Evolutionary conservation across 2,888 invertebrate species (phyloP).

Genomic region (Callinectes sapidus): DNA sequence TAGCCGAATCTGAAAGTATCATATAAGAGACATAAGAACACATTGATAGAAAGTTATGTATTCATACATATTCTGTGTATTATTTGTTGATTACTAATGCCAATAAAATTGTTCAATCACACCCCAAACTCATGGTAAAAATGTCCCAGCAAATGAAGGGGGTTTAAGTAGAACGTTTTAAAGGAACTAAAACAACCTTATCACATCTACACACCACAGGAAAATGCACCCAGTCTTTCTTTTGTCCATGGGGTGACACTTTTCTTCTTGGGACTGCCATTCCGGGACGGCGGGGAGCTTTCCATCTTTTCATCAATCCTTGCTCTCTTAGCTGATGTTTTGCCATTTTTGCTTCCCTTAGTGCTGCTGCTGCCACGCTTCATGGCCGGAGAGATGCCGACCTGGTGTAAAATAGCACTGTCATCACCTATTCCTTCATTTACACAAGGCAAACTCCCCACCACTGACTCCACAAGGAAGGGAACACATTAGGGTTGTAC

Average conservation of each 20-base stretch:
- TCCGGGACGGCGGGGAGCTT: neutral
- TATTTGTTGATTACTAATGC: too few species aligned
- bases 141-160: too few species aligned
- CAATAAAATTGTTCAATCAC: too few species aligned
- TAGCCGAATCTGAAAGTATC: neutral
- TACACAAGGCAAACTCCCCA: neutral
- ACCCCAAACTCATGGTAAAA: too few species aligned
- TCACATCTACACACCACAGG: conserved; percentile 40
- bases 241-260: conserved; percentile 49
- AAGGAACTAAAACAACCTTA: too few species aligned
- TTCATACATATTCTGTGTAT: too few species aligned
- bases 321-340: conserved; percentile 13
- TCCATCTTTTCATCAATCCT: neutral
- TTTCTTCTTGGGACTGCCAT: neutral
- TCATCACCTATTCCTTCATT: neutral
- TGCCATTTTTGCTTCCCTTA: neutral
- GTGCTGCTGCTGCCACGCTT: conserved; percentile 42
- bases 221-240: conserved; percentile 46
- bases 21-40: neutral
- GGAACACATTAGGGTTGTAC: neutral
- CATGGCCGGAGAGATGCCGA: conserved; percentile 12
- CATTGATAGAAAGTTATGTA: neutral
- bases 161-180: too few species aligned
- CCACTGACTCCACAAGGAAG: neutral
- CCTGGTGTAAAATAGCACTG: conserved; percentile 26